Conservation (phyloP, 35 echinoderm and acorn worm genomes). For the Stichopus chloronotus region DNA sequence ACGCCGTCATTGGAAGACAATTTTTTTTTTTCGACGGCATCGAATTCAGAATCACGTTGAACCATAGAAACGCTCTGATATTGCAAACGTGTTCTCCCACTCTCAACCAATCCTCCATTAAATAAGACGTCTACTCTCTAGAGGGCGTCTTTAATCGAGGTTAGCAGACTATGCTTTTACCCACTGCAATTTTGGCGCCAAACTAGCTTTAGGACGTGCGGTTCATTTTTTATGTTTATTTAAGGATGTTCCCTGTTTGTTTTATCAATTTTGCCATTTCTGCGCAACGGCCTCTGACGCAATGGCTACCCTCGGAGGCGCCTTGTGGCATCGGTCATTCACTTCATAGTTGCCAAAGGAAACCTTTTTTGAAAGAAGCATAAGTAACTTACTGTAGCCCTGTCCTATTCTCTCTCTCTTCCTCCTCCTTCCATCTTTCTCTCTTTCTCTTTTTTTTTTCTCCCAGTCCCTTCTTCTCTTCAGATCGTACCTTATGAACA, state of each 20-base stretch:
- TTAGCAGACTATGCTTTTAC: conserved; percentile 54
- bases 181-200: conserved; percentile 45
- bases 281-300: conserved; percentile 27
- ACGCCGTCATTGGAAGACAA: no score
- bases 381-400: no score
- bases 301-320: conserved; percentile 21
- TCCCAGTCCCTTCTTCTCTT: no score
- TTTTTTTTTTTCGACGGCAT: not conserved
- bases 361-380: no score
- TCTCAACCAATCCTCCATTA: not conserved
- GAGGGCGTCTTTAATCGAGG: conserved; percentile 54
- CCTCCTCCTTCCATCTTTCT: no score
- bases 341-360: not conserved
- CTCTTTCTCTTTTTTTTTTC: no score
- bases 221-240: conserved; percentile 48
- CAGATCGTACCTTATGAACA: no score
- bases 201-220: conserved; percentile 44
- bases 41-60: not conserved
- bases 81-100: not conserved
- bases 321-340: conserved; percentile 40
- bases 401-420: no score
- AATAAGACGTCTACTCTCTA: conserved; percentile 37
- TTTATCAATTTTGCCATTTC: conserved; percentile 57
- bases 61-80: not conserved
- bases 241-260: conserved; percentile 41